Evolutionary conservation across 2,888 invertebrate genomes (phyloP), one percentile per base, ranked within the genome.

Genomic region (Campoplex capitator): DNA sequence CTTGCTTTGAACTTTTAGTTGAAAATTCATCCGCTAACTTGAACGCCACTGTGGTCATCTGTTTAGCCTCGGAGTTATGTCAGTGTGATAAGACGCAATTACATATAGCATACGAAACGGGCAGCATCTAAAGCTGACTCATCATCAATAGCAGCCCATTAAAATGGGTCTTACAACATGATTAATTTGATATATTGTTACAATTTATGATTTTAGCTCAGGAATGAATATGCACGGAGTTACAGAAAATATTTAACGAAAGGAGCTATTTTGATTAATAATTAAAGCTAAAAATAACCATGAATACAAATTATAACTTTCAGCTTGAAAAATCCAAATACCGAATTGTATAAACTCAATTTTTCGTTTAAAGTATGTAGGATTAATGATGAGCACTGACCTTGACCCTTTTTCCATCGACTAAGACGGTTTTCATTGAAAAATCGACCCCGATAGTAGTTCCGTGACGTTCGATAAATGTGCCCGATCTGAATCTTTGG

Each of bases 361-460:
- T 13, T 62, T 62, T 32, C 6, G 1, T 62, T 32, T 32, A 2
- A 62, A 32, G 16, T 62, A 16, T 6, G 16, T 7, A 51, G 35
- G 13, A 38, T 45, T 56, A 56, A 42, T 18, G 38, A 45, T 6
- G 48, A 51, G 16, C 76, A 88, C 91, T 93, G 95, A 99, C 98
- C 97, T 99, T 99, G 91, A 99, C 97, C 95, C 97, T 97, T 95
- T 99, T 99, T 78, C 98, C 98, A 94, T 99, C 99, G 73, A 99
- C 97, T 90, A 97, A 96, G 62, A 99, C 96, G 79, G 99, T 99
- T 96, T 99, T 99, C 99, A 99, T 99, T 87, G 99, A 99, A 95
- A 99, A 99, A 95, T 99, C 99, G 83, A 99, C 99, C 88, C 99
- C 99, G 93, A 99, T 99, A 73, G 99, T 99, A 94, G 98, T 99